Base-by-base conservation (phyloP, 1,140 invertebrate species). In the Zaprionus taronus region DNA sequence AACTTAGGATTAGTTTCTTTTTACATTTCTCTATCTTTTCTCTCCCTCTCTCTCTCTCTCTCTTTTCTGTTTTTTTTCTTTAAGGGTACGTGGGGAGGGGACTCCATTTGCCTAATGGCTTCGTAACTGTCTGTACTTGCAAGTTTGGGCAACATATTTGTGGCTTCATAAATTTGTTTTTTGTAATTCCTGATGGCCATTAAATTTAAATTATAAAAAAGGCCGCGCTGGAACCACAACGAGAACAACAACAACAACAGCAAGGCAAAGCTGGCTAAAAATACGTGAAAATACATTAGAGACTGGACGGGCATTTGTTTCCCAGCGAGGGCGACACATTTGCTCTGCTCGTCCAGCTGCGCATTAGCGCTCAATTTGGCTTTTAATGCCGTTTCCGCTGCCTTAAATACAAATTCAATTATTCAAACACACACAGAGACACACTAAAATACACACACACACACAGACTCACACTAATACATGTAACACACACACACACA, bases 351-450 rank as follows among this genome's bases (percentile, higher is more conserved):
- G 22, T 64, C n/a, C 31, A 55, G 77, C 41, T 81, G 68, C 34
- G 72, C 83, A 86, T 85, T 86, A 86, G 83, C 80, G 85, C 81
- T 87, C 78, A 90, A 87, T 87, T 87, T 90, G 87, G 83, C 83
- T 87, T 87, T 87, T 89, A 87, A 89, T 87, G 84, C 75, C 85
- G 57, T 90, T 87, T 84, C 84, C 75, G 84, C 68, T 84, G 85
- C 81, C 81, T 87, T 84, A 89, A 89, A 87, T 84, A 84, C 77
- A 81, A 89, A 87, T 87, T 87, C 81, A 89, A 87, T 87, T 87
- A 84, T 74, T 89, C 67, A 72, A 51, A 53, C 81, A 71, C 58
- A 72, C 68, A 57, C 68, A 67, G 53, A 53, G 6, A 64, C 41
- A 55, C 15, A 76, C 49, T 57, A 24, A 49, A 24, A 71, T 28